Conservation (phyloP, 92 coral and sea anemone genomes). For the Pocillopora meandrina region DNA sequence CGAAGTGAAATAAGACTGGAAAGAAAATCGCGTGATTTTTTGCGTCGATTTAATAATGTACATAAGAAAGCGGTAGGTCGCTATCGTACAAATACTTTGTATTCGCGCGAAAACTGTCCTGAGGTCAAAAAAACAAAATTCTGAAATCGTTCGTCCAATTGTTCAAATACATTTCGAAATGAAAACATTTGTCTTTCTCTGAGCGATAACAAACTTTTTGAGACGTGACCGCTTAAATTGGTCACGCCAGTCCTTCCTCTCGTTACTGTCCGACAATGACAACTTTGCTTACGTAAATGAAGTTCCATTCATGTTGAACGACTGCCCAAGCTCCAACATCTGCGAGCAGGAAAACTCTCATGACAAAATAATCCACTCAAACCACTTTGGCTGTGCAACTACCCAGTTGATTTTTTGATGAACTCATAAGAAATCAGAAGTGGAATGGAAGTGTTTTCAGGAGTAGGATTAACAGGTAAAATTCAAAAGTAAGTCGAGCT, state of each 20-base stretch:
- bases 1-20: neutral
- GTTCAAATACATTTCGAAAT: neutral
- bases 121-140: no score
- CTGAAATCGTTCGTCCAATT: neutral
- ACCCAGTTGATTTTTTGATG: neutral
- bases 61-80: no score
- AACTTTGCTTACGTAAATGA: neutral
- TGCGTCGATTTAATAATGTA: no score
- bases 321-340: conserved; percentile 7
- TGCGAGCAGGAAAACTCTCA: conserved; percentile 9
- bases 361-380: neutral
- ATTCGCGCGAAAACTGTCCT: no score
- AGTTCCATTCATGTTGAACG: conserved; percentile 17
- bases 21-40: neutral
- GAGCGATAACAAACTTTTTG: neutral
- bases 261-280: neutral
- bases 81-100: no score
- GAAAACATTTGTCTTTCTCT: neutral
- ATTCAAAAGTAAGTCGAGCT: conserved; percentile 17
- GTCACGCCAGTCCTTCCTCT: neutral
- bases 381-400: neutral
- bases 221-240: neutral
- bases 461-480: conserved; percentile 14
- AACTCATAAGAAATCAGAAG: neutral
- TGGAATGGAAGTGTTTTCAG: neutral